Evolutionary conservation across 1,140 invertebrate species (phyloP).

Genomic region (Macrobrachium rosenbergii): DNA sequence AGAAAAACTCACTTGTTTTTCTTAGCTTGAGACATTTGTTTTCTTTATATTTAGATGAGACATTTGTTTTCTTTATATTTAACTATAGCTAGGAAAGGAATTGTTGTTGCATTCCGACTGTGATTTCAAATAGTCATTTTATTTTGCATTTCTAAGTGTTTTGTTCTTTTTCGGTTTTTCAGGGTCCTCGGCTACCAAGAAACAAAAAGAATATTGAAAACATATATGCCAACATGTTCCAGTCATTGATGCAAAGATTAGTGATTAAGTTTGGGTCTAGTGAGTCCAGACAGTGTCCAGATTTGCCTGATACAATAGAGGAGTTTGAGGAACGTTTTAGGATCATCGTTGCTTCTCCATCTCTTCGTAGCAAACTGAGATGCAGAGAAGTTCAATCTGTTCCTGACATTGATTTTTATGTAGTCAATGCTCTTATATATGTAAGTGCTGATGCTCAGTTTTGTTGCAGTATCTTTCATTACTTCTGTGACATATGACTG

Average conservation of each 20-base stretch:
- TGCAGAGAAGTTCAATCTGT: slow-evolving; percentile 68
- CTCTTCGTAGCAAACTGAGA: slow-evolving; percentile 33
- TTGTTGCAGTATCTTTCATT: too few relatives aligned
- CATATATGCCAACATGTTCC: slow-evolving; percentile 58
- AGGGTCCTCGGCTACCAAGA: slow-evolving; percentile 37
- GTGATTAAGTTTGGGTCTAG: slow-evolving; percentile 66
- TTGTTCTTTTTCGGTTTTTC: background rate
- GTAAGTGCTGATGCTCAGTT: slow-evolving; percentile 28
- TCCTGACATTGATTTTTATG: slow-evolving; percentile 69
- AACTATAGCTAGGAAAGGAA: too few relatives aligned
- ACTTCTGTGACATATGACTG: too few relatives aligned
- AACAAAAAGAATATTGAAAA: slow-evolving; percentile 59
- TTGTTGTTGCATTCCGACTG: too few relatives aligned
- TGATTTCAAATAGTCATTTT: too few relatives aligned
- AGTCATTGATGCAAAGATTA: slow-evolving; percentile 65
- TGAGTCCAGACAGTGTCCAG: slow-evolving; percentile 49
- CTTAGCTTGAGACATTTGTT: too few relatives aligned
- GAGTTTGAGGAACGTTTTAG: slow-evolving; percentile 58
- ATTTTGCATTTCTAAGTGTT: background rate
- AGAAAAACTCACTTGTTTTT: too few relatives aligned
- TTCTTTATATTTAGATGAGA: too few relatives aligned
- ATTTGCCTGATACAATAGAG: slow-evolving; percentile 51
- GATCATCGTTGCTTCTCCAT: slow-evolving; percentile 54
- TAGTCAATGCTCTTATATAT: slow-evolving; percentile 68
- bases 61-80: too few relatives aligned